Conservation (phyloP, 2,113 vertebrate genomes). For the Camelus dromedarius region DNA sequence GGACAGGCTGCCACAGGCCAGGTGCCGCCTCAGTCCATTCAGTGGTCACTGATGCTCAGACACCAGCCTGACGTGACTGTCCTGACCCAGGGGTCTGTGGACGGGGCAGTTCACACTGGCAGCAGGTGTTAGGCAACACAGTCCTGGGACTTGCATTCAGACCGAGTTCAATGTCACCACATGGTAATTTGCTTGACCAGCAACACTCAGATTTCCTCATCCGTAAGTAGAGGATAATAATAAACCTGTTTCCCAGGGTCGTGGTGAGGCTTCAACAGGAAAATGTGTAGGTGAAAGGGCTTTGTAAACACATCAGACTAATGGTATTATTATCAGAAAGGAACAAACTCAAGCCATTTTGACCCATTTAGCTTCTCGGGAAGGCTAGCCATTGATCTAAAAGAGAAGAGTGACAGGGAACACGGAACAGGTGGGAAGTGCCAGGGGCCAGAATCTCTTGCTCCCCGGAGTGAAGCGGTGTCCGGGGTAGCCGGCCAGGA, state of each 20-base stretch:
- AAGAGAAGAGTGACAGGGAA: neutral
- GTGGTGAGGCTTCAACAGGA: neutral
- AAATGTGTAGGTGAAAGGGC: neutral
- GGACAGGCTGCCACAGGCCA: neutral
- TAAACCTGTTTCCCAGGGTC: neutral
- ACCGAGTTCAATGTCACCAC: neutral
- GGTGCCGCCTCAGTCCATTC: neutral
- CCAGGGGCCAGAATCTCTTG: neutral
- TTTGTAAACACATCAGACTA: conserved; percentile 28
- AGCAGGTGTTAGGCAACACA: neutral
- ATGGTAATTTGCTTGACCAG: neutral
- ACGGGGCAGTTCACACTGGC: neutral
- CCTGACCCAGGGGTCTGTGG: no score
- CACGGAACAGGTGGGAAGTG: neutral
- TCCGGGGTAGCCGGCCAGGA: neutral
- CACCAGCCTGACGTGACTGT: neutral
- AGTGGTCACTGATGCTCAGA: neutral
- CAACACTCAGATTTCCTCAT: neutral
- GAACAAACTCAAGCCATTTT: neutral
- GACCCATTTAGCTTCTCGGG: neutral
- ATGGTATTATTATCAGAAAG: conserved; percentile 26
- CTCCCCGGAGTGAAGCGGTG: neutral
- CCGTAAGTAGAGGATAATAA: neutral
- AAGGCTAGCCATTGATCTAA: neutral
- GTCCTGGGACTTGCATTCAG: neutral